Evolutionary conservation across 2,113 vertebrate genomes (phyloP).

Genomic region (Etia nguti): DNA sequence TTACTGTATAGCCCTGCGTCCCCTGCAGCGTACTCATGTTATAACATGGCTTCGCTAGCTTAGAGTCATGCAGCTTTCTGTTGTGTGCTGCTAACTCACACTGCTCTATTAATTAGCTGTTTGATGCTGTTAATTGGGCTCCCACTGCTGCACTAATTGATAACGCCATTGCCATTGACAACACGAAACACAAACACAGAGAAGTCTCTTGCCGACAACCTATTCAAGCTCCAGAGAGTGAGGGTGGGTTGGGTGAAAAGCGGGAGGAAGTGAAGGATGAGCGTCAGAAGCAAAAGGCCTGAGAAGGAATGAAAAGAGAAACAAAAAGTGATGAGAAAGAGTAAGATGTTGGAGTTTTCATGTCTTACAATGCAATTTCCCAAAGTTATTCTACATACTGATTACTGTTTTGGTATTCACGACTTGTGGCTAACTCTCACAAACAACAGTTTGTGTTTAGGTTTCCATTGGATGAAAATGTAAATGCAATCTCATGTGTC

Average conservation of each 20-base stretch:
- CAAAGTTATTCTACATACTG: slow-evolving; percentile 40
- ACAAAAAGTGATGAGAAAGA: slow-evolving; percentile 26
- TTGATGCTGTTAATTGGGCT: slow-evolving; percentile 83
- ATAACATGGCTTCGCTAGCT: slow-evolving; percentile 30
- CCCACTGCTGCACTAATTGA: slow-evolving; percentile 81
- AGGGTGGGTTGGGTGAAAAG: slow-evolving; percentile 30
- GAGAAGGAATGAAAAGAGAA: slow-evolving; percentile 22
- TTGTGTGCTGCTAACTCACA: slow-evolving; percentile 66
- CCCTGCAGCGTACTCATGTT: slow-evolving; percentile 31
- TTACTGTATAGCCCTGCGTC: background rate
- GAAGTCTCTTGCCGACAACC: slow-evolving; percentile 52
- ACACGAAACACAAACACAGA: slow-evolving; percentile 68
- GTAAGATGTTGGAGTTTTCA: background rate
- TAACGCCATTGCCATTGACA: slow-evolving; percentile 75
- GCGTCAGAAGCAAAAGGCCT: slow-evolving; percentile 6
- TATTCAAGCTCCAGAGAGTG: slow-evolving; percentile 52
- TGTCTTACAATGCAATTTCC: slow-evolving; percentile 42
- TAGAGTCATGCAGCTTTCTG: slow-evolving; percentile 57
- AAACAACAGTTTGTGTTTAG: slow-evolving; percentile 53
- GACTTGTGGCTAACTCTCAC: slow-evolving; percentile 30
- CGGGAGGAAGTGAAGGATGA: slow-evolving; percentile 39
- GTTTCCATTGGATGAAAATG: slow-evolving; percentile 56
- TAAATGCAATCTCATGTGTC: slow-evolving; percentile 70
- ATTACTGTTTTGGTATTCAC: slow-evolving; percentile 50
- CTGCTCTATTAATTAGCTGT: slow-evolving; percentile 80